Conservation (phyloP, 2,888 invertebrate species). For the Xanthia togata region DNA sequence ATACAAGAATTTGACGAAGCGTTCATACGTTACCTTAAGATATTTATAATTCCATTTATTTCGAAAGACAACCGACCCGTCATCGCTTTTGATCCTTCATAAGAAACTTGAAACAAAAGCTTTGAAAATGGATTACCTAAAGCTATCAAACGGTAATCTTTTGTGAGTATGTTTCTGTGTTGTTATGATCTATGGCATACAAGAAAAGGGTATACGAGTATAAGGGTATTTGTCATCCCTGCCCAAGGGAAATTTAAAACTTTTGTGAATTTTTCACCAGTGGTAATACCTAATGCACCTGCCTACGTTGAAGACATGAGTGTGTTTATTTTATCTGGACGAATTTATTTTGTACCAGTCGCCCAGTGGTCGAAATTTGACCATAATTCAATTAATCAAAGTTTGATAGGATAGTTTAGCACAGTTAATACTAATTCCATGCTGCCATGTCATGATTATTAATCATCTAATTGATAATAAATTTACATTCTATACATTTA, state of each 20-base stretch:
- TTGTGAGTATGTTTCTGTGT: slow-evolving; percentile 31
- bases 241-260: slow-evolving; percentile 25
- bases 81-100: slow-evolving; percentile 65
- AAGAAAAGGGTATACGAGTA: slow-evolving; percentile 12
- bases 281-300: neutral
- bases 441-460: too few relatives aligned
- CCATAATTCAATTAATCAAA: too few relatives aligned
- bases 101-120: slow-evolving; percentile 68
- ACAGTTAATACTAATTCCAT: too few relatives aligned
- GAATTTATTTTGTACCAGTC: neutral
- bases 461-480: too few relatives aligned
- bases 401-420: too few relatives aligned
- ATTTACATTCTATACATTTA: too few relatives aligned
- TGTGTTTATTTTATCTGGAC: too few relatives aligned
- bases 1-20: slow-evolving; percentile 51
- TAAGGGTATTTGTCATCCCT: slow-evolving; percentile 25
- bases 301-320: neutral
- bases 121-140: slow-evolving; percentile 65
- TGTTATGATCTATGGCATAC: slow-evolving; percentile 41
- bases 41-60: slow-evolving; percentile 49
- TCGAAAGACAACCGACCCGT: slow-evolving; percentile 62
- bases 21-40: slow-evolving; percentile 58
- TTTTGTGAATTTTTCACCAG: neutral
- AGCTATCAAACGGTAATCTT: slow-evolving; percentile 31
- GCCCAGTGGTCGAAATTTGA: too few relatives aligned